Conservation (phyloP, 1,140 invertebrate species). For the Galleria mellonella region DNA sequence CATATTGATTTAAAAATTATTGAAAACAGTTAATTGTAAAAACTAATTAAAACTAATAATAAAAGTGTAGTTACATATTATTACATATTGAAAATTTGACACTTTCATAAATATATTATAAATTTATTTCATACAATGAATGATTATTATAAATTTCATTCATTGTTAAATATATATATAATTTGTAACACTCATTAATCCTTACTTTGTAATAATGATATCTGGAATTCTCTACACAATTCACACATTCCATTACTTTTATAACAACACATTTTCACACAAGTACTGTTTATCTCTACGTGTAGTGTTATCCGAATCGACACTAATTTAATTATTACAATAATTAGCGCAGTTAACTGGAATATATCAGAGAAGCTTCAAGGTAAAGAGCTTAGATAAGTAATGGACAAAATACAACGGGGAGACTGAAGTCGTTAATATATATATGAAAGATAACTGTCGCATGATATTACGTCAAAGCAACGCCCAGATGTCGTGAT, state of each 20-base stretch:
- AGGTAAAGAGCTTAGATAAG: constrained; percentile 70
- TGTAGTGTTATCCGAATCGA: background rate
- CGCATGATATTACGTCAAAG: constrained; percentile 68
- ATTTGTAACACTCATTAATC: constrained; percentile 3
- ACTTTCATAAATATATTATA: too few species aligned
- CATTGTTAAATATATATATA: background rate
- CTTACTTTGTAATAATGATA: constrained; percentile 62
- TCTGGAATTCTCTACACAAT: constrained; percentile 58
- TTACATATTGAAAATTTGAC: too few species aligned
- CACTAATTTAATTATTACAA: constrained; percentile 24
- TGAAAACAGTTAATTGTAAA: too few species aligned
- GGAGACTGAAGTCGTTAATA: constrained; percentile 57
- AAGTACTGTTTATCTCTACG: constrained; percentile 7
- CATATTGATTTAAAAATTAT: too few species aligned
- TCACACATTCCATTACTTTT: constrained; percentile 62
- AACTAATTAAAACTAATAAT: too few species aligned
- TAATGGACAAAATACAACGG: constrained; percentile 61
- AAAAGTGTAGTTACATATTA: too few species aligned
- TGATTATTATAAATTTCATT: background rate
- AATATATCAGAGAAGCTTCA: constrained; percentile 56
- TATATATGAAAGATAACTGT: constrained; percentile 67
- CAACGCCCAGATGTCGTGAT: constrained; percentile 66
- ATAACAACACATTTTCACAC: constrained; percentile 62
- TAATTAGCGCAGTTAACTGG: constrained; percentile 35
- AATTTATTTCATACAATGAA: background rate